These are phyloP conservation scores for Campoplex capitator DNA, from an alignment of 2,888 invertebrate genomes.

Conservation along the genomic window DNA sequence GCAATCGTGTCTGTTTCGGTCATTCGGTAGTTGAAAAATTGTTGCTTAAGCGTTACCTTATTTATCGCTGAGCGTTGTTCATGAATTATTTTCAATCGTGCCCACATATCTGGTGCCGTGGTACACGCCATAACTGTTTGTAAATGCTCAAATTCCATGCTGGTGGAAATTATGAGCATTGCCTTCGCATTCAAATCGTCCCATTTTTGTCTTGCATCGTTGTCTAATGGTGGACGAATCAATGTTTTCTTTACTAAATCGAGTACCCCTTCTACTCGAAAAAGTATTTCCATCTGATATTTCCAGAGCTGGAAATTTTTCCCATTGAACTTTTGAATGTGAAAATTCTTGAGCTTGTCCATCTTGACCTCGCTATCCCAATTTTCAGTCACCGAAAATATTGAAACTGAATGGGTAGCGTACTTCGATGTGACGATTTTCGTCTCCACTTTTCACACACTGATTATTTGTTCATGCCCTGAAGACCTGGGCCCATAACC, in stretches of 20 bases:
- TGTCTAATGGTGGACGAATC: background rate
- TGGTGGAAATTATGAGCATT: conserved; percentile 26
- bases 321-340: conserved; percentile 46
- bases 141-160: conserved; percentile 33
- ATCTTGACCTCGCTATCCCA: conserved; percentile 37
- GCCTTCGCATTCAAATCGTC: conserved; percentile 20
- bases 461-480: conserved; percentile 4
- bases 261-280: conserved; percentile 21
- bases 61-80: conserved; percentile 35
- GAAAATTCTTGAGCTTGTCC: conserved; percentile 47
- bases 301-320: conserved; percentile 46
- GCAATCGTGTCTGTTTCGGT: conserved; percentile 35
- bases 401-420: background rate
- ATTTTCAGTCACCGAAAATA: background rate
- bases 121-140: conserved; percentile 29
- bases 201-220: background rate
- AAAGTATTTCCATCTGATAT: conserved; percentile 40
- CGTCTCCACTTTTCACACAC: background rate
- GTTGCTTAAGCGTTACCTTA: conserved; percentile 38
- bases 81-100: conserved; percentile 32
- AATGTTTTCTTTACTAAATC: conserved; percentile 11
- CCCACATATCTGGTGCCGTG: conserved; percentile 39
- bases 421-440: conserved; percentile 31
- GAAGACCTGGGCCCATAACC: conserved; percentile 30
- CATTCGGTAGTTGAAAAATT: conserved; percentile 44